A percentile compares a stretch with the other conserved stretches of the same genome.
These are phyloP conservation scores for Synanthedon vespiformis DNA, from an alignment of 2,888 invertebrate species.

Conservation along the genomic window DNA sequence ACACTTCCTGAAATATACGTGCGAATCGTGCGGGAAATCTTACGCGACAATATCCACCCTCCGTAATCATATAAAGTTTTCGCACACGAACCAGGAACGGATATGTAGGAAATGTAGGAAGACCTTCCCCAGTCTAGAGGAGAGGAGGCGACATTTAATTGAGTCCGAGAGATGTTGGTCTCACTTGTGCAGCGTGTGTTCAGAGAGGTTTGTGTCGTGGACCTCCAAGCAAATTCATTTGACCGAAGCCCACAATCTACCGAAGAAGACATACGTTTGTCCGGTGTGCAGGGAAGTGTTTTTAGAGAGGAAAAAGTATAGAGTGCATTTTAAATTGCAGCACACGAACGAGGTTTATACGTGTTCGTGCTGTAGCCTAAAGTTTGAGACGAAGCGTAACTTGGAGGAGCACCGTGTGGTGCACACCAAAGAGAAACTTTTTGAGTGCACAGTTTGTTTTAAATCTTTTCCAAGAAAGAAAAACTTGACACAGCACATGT, in stretches of 20 bases:
- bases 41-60: slow-evolving; percentile 44
- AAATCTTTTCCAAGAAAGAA: slow-evolving; percentile 21
- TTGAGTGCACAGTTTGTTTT: slow-evolving; percentile 22
- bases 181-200: slow-evolving; percentile 23
- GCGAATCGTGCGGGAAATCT: slow-evolving; percentile 53
- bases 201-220: slow-evolving; percentile 23
- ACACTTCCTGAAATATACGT: slow-evolving; percentile 48
- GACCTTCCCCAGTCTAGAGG: slow-evolving; percentile 12
- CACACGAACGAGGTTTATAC: slow-evolving; percentile 19
- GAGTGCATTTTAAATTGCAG: slow-evolving; percentile 21
- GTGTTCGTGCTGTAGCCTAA: slow-evolving; percentile 9
- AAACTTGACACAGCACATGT: slow-evolving; percentile 44
- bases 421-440: slow-evolving; percentile 26
- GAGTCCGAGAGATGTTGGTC: slow-evolving; percentile 21
- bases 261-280: slow-evolving; percentile 18
- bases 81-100: not conserved
- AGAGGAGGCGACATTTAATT: slow-evolving; percentile 15
- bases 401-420: slow-evolving; percentile 19
- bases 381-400: slow-evolving; percentile 16
- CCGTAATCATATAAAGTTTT: slow-evolving; percentile 36
- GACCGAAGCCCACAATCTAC: slow-evolving; percentile 21
- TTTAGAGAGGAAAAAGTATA: slow-evolving; percentile 13
- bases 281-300: slow-evolving; percentile 27
- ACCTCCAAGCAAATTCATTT: slow-evolving; percentile 22
- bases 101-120: slow-evolving; percentile 8